Base-by-base conservation (phyloP, 2,888 invertebrate genomes). In the Malthinus flaveolus region DNA sequence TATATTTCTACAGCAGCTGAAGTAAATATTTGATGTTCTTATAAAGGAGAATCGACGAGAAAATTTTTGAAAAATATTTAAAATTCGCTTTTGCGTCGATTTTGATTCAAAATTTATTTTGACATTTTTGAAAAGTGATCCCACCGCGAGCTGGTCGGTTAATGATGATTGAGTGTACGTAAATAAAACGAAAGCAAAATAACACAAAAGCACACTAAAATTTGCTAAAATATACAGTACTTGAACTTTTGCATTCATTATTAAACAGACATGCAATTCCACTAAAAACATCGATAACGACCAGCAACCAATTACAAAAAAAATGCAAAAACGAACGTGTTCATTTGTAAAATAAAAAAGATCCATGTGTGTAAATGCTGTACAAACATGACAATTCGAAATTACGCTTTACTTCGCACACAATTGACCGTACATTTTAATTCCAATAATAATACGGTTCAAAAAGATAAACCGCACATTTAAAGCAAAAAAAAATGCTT, bases 231-330 rank as follows among this genome's bases (percentile, higher is more conserved):
- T 75, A 74, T 75, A 72, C 72, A 74, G 70, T 66, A 68, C 68
- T 72, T 65, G 63, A 62, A 59, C 61, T 60, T 55, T 58, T 53
- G 58, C 59, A 56, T 62, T 56, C 57, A 61, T 56, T 62, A 59
- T 59, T 55, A 55, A 62, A 52, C 49, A 59, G 56, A 59, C 59
- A 59, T 61, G 74, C 77, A 75, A 77, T 76, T 77, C 77, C 77
- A 76, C 77, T 77, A 77, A 77, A 77, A 77, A 77, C 77, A 77
- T 76, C 77, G 77, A 77, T 77, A 76, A 77, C 74, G 75, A 72
- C 71, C 71, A 69, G 65, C 62, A 64, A 71, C 68, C 72, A 69
- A 57, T 57, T 73, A 69, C 67, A 66, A 71, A 73, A 73, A 55
- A 45, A 54, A 39, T 49, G 47, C 48, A 61, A 61, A 61, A 61